Base-by-base conservation (phyloP, 2,888 invertebrate species). In the Itoplectis maculator region DNA sequence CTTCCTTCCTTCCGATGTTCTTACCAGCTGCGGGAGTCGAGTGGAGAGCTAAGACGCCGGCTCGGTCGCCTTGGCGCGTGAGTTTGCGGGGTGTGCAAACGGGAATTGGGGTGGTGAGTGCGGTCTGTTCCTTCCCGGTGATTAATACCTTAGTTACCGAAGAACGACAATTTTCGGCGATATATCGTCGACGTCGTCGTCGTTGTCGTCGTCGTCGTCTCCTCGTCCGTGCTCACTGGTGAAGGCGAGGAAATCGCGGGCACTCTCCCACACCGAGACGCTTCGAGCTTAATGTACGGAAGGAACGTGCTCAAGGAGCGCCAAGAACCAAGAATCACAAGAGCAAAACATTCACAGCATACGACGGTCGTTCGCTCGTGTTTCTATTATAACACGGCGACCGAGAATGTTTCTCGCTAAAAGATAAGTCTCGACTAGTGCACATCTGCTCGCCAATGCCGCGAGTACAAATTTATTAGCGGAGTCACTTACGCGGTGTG, bases 81-180 rank as follows among this genome's bases (percentile, higher is more conserved):
- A 76, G 76, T 65, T 47, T 51, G 74, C 69, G 78, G 68, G 68
- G 70, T 81, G 80, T 75, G 76, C 82, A 78, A 81, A 78, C 79
- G 78, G 78, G 84, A 84, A 84, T 83, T 83, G 79, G 83, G 81
- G 82, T 83, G 84, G 81, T 81, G 85, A 86, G 85, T 84, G 85
- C 78, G 81, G 86, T 84, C 79, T 84, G 69, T 84, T 84, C 81
- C 75, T 68, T 73, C 81, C 79, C 69, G 77, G 78, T 84, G 85
- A 86, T 86, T 86, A 85, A 86, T 86, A 85, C 81, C 78, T 85
- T 81, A 77, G 82, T 86, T 84, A 85, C 84, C 83, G 73, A 86
- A 86, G 84, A 81, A 84, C 86, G 85, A 86, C 86, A 85, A 86
- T 86, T 86, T 86, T 82, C 75, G 68, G 81, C 77, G 84, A 85